Base-by-base conservation (phyloP, 2,888 invertebrate genomes). In the Drosophila colorata region DNA sequence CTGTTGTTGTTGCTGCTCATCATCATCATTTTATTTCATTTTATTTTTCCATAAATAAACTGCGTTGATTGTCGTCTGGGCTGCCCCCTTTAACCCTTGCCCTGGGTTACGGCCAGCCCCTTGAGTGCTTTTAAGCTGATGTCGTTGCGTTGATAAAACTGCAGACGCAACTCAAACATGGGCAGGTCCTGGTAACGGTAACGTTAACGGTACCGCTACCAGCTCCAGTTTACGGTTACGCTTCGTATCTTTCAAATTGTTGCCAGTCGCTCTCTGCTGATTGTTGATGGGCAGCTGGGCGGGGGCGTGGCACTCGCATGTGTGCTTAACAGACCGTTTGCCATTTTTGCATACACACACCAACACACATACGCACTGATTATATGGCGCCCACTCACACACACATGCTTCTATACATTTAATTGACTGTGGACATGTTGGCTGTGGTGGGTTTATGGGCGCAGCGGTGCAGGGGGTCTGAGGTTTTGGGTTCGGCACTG, bases 251-350 rank as follows among this genome's bases (percentile, higher is more conserved):
- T 78, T 84, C 80, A 87, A 84, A 85, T 88, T 88, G 88, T 83
- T 87, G 80, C 81, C 81, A 83, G 74, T 75, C 68, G 56, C 72
- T 53, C 51, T 43, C 74, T 78, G 72, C 75, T 78, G 76, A 76
- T 84, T 78, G 81, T 80, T 80, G 74, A 74, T 88, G 74, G 53
- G 46, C 69, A 61, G 56, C 48, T 59, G 31, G 40, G 11, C n/a
- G 20, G 46, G 52, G 79, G 76, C 76, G 76, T 83, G 85, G 63
- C 75, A 63, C 69, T 69, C 88, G 70, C 88, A 83, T 83, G 83
- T 85, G 87, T 90, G 89, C 73, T 90, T 86, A 88, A 88, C 88
- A 87, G 90, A 87, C 88, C 88, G 86, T 85, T 83, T 81, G 89
- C 83, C 89, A 87, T 89, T 88, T 88, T 88, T 90, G 81, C 89